phyloP scores from a whole-genome alignment of 2,113 vertebrate genomes.

The Cairina moschata region DNA sequence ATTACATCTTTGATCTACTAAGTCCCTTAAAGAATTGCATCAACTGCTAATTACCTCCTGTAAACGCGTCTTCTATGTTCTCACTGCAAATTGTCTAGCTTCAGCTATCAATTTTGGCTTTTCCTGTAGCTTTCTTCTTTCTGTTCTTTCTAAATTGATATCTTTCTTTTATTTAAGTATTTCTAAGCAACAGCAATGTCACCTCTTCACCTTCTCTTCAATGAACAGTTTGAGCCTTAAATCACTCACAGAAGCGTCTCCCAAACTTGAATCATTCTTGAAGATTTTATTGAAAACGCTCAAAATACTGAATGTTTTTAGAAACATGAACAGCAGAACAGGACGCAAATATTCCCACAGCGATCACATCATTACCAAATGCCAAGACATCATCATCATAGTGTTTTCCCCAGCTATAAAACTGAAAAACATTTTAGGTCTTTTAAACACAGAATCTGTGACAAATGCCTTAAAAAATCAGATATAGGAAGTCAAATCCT shows the following conservation, averaged over 20 bases:
- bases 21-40: constrained; percentile 1
- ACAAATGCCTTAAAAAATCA: not conserved
- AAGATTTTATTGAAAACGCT: not conserved
- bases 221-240: constrained; percentile 19
- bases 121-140: constrained; percentile 42
- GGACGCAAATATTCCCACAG: not conserved
- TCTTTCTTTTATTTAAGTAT: constrained; percentile 54
- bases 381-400: not conserved
- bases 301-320: not conserved
- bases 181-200: constrained; percentile 37
- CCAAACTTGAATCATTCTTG: not conserved
- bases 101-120: constrained; percentile 51
- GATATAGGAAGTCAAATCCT: not conserved
- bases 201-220: constrained; percentile 46
- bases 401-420: not conserved
- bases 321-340: not conserved
- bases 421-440: not conserved
- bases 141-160: constrained; percentile 13
- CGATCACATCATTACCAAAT: not conserved
- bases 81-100: constrained; percentile 40
- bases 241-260: not conserved
- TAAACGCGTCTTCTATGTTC: constrained; percentile 29
- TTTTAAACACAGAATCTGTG: not conserved
- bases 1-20: not conserved
- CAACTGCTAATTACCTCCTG: constrained; percentile 36